Evolutionary conservation across 2,888 invertebrate species (phyloP), one percentile per base, ranked within the genome.

Genomic region (Scrobipalpa costella): DNA sequence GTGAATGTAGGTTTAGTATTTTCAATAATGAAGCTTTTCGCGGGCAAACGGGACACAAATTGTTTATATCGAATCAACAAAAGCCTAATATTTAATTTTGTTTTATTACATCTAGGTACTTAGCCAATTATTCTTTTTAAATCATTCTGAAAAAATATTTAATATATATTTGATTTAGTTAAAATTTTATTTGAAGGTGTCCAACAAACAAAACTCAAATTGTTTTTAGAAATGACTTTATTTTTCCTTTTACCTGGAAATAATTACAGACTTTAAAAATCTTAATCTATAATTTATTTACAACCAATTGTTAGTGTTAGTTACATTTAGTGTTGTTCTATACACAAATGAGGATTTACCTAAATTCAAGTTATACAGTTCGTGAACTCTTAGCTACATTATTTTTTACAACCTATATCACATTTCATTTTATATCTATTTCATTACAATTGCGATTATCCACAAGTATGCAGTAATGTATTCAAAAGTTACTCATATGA

Each of bases 361-460:
- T 72, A 70, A 15, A 71, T 72, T 71, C 79, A 77, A 74, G 79
- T 77, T 80, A 84, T 79, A 86, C 80, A 81, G 81, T 83, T 83
- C 78, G 78, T 81, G 81, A 86, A 85, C 81, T 72, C 84, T 89
- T 89, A 85, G 57, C 73, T 81, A 83, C 76, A 73, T 73, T n/a
- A n/a, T n/a, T n/a, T 87, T 90, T 90, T 90, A 91, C 91, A 90
- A 83, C 81, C 90, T 91, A 91, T 91, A 91, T 91, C 91, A 91
- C 91, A 90, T 90, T 90, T 89, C 84, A 85, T 87, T 86, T 86
- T 86, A 86, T 83, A 79, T 71, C 86, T 88, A 86, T 72, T 76
- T 72, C 67, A 72, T 65, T 71, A 69, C 68, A 57, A 61, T 68
- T 67, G 62, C 64, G 66, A 27, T 27, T 27, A 65, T 65, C 33